phyloP scores from a whole-genome alignment of 2,888 invertebrate species.

The Monopis laevigella region DNA sequence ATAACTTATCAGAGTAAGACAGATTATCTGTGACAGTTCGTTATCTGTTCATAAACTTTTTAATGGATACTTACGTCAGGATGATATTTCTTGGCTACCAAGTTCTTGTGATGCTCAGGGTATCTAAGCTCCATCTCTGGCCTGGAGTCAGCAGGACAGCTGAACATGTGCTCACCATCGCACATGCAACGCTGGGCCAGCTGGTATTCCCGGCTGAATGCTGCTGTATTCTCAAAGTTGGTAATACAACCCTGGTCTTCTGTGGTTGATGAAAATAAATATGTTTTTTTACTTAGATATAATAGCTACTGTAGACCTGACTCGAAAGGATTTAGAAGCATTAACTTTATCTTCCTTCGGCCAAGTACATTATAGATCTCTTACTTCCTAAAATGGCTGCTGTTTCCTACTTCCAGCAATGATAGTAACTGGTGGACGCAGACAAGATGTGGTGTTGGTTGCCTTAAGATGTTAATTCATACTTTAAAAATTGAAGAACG shows the following conservation, averaged over 20 bases:
- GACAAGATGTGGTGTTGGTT: too few species aligned
- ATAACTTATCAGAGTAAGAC: too few species aligned
- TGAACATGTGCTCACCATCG: constrained; percentile 97
- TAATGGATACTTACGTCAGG: too few species aligned
- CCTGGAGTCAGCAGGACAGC: constrained; percentile 75
- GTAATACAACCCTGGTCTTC: constrained; percentile 90
- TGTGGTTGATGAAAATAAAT: constrained; percentile 27
- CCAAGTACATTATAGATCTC: too few species aligned
- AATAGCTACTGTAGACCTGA: background rate
- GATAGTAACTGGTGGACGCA: too few species aligned
- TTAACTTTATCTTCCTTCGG: too few species aligned
- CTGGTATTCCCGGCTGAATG: constrained; percentile 93
- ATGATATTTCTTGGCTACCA: constrained; percentile 81
- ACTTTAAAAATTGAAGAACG: too few species aligned
- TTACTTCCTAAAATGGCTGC: too few species aligned
- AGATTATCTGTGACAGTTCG: too few species aligned
- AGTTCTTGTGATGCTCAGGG: constrained; percentile 71
- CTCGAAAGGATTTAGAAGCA: background rate
- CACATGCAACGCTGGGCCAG: constrained; percentile 96
- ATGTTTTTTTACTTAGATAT: background rate
- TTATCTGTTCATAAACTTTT: too few species aligned
- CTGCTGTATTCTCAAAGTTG: constrained; percentile 94
- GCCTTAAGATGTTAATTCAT: too few species aligned
- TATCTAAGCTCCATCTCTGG: constrained; percentile 72
- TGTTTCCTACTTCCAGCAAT: too few species aligned